phyloP scores from a whole-genome alignment of 2,888 invertebrate genomes.

The Andrena dorsata region DNA sequence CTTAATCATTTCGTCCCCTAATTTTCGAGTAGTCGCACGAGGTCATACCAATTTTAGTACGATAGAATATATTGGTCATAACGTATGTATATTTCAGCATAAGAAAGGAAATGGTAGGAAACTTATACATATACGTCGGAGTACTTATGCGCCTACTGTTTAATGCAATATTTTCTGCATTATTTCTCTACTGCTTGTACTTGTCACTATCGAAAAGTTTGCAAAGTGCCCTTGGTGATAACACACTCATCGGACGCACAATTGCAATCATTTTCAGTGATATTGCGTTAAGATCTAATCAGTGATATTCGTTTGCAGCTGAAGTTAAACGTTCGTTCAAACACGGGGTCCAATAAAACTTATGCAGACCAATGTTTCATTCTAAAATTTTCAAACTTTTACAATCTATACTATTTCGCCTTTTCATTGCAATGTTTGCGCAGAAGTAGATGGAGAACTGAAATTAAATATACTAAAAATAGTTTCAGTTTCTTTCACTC shows the following conservation, averaged over 20 bases:
- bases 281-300: neutral
- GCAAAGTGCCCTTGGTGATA: neutral
- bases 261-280: neutral
- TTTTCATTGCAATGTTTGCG: neutral
- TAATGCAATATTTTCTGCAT: neutral
- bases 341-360: neutral
- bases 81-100: neutral
- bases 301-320: neutral
- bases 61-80: neutral
- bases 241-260: neutral
- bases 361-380: neutral
- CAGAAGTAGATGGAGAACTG: neutral
- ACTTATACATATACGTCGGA: neutral
- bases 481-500: conserved; percentile 15
- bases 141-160: neutral
- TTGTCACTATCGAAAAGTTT: neutral
- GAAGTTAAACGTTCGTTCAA: neutral
- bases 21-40: neutral
- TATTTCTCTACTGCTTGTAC: neutral
- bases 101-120: neutral
- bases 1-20: neutral
- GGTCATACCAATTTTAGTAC: neutral
- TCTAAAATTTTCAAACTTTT: neutral
- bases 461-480: conserved; percentile 1
- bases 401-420: neutral